Base-by-base conservation (phyloP, 2,797 vertebrate species). In the Lepilemur septentrionalis region DNA sequence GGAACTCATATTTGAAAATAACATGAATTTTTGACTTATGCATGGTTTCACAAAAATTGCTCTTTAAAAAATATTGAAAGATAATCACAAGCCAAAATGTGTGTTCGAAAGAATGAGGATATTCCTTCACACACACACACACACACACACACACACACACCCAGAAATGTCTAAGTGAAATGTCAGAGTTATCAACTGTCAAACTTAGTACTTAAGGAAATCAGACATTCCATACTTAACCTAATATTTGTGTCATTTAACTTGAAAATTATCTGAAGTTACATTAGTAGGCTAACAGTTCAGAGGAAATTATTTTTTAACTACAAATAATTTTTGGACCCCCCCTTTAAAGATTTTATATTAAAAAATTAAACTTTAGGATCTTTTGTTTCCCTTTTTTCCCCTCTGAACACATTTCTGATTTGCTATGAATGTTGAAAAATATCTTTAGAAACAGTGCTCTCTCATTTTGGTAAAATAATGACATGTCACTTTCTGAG, bases 391-490 rank as follows among this genome's bases (percentile, higher is more conserved):
- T 78, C 43, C 46, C 55, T 15, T 92, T 97, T 87, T 63, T 85
- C 97, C 94, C 96, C 93, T 94, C 97, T 98, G 96, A 98, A 97
- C 94, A 95, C 92, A 93, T 94, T 97, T 97, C 96, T 97, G 85
- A 98, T 98, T 98, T 97, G 94, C 96, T 97, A 88, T 98, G 97
- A 97, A 96, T 96, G 97, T 97, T 97, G 95, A 80, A 83, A 81
- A 50, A 76, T 41, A 75, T 97, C 95, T 97, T 97, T 97, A 97
- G 98, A 96, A 98, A 97, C 95, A 98, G 92, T 98, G 97, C 97
- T 98, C 22, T 70, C 93, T 98, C 95, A 97, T 98, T 98, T 98
- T 98, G 91, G 95, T 97, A 97, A 98, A 98, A 97, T 98, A 97
- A 97, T 96, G 90, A 57, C 70, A 86, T 98, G 95, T 98, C 98